These are phyloP conservation scores for Drosophila pachea DNA, from an alignment of 1,140 invertebrate genomes.

Conservation along the genomic window DNA sequence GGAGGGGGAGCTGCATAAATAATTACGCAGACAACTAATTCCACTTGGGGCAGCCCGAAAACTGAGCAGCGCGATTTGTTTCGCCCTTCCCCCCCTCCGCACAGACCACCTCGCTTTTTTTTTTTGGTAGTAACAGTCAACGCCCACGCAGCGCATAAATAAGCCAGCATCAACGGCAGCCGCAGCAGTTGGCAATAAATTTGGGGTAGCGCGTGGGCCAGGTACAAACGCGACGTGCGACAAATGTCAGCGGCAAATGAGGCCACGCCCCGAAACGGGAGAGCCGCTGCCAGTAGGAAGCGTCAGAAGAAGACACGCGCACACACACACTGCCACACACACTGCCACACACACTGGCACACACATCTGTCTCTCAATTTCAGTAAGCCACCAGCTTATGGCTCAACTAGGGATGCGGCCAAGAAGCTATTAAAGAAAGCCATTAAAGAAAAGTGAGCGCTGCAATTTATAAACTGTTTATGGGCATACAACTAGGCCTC, in stretches of 20 bases:
- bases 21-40: constrained; percentile 38
- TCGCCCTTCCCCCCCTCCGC: too few relatives aligned
- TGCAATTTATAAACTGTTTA: constrained; percentile 61
- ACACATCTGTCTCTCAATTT: neutral
- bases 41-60: constrained; percentile 25
- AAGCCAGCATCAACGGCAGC: constrained; percentile 58
- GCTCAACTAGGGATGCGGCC: constrained; percentile 41
- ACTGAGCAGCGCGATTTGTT: constrained; percentile 54
- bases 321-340: constrained; percentile 8
- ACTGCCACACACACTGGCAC: neutral
- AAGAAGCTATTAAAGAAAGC: too few relatives aligned
- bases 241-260: constrained; percentile 63
- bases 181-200: constrained; percentile 60
- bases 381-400: constrained; percentile 48
- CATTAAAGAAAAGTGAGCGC: constrained; percentile 58
- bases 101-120: too few relatives aligned
- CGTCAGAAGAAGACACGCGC: neutral
- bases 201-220: constrained; percentile 61
- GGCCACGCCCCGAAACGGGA: constrained; percentile 53
- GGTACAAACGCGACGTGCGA: constrained; percentile 31
- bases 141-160: constrained; percentile 53
- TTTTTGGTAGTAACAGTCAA: constrained; percentile 3
- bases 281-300: constrained; percentile 30
- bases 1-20: constrained; percentile 16
- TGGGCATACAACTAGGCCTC: constrained; percentile 67